Evolutionary conservation across 2,888 invertebrate species (phyloP), one percentile per base, ranked within the genome.

Genomic region (Hipparchia semele): DNA sequence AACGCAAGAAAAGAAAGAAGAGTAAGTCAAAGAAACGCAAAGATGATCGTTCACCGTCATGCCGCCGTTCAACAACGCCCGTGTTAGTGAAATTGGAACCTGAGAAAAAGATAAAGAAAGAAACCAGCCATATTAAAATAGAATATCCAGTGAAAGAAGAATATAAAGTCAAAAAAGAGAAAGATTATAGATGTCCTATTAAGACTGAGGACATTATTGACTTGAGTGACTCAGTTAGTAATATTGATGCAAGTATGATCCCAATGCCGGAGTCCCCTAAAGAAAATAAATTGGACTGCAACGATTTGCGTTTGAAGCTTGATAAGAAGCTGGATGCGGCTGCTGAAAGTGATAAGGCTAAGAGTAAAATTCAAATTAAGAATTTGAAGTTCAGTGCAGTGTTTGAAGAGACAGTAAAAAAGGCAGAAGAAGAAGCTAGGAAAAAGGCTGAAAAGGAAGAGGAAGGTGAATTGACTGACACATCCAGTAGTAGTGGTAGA

Each of bases 371-470:
- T 79, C 92, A 95, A 80, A 96, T 96, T 75, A 96, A 96, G 84
- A 95, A 96, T 84, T 87, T 96, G 12, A 96, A 96, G 81, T 95
- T 95, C 75, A 96, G 96, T 84, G 88, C 95, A 33, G 95, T 96
- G 33, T 96, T 95, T 87, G 96, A 95, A 80, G 95, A 95, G 77
- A 95, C 95, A 7, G 95, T 96, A 0, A 95, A 95, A 80, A 94
- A 95, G 83, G 95, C 95, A 59, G 95, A 96, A 81, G 95, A 95
- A 78, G 95, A 95, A 80, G 95, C 95, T 33, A 94, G 94, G 73
- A 94, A 94, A 73, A 95, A 94, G 82, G 95, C 95, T 13, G 95
- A 95, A 68, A 94, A 94, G 77, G 94, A 94, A 89, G 96, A 96
- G 87, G 96, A 96, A 77, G 96, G 96, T 0, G 96, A 96, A 87